Evolutionary conservation across 2,797 vertebrate species (phyloP), one percentile per base, ranked within the genome.

Genomic region (Mallotus villosus): DNA sequence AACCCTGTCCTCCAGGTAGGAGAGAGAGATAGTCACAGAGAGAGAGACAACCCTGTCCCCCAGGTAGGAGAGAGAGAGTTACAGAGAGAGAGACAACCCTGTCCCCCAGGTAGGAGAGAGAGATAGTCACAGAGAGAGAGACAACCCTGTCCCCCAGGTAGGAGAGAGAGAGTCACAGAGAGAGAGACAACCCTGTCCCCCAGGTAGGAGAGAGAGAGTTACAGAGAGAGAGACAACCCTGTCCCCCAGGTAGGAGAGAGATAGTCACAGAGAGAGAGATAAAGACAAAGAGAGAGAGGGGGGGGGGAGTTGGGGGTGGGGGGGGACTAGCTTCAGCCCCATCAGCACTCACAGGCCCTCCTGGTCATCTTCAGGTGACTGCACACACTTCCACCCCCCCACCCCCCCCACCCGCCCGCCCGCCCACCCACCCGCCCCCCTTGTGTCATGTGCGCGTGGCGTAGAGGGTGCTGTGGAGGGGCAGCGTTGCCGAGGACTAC

Each of bases 311-410:
- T 11, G 37, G 8, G 8, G 8, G n/a, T n/a, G 37, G 37, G 11
- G 0, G 27, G 27, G 41, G 41, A 3, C 9, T 46, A 74, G 74
- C 66, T 24, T 79, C 77, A 71, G 58, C 11, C 51, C 66, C 49
- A 59, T 25, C 46, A 68, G 70, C 83, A 81, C 82, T 88, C 78
- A 62, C 77, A 68, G 59, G 82, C 77, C 83, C 87, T 90, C 78
- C 74, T 86, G 84, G 84, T 90, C 88, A 91, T 83, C 74, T 83
- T 87, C 84, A 92, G 88, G 86, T 90, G 89, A 86, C 85, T 72
- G 80, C 72, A 72, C 70, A 76, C 68, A 82, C 86, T 78, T 67
- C 72, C 84, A 78, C 76, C 76, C 27, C 74, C 63, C 73, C 76
- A 67, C 68, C 32, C 67, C 63, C 72, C 55, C 80, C 76, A 34